Evolutionary conservation across 2,888 invertebrate genomes (phyloP).

Genomic region (Unio delphinus): DNA sequence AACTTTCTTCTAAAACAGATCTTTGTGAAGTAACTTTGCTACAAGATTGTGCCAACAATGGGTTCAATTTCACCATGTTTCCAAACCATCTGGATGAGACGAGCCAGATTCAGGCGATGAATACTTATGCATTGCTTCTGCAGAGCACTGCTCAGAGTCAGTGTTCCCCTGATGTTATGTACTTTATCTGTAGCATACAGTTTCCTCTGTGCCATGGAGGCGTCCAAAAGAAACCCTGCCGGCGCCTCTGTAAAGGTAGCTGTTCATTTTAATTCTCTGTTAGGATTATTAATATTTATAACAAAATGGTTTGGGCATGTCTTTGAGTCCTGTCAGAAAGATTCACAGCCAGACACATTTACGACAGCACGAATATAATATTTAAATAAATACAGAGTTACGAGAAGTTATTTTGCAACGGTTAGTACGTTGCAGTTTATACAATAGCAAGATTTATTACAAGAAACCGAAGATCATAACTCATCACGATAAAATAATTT

Average conservation of each 20-base stretch:
- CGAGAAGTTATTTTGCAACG: no score
- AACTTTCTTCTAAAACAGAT: conserved; percentile 13
- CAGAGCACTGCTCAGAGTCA: conserved; percentile 6
- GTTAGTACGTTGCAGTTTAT: no score
- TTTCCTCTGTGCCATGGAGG: conserved; percentile 50
- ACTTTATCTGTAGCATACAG: conserved; percentile 45
- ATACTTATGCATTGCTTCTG: conserved; percentile 25
- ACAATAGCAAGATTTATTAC: no score
- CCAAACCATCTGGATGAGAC: conserved; percentile 40
- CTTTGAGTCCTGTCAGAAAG: background rate
- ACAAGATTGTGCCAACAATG: conserved; percentile 25
- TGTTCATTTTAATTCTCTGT: background rate
- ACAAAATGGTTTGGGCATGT: background rate
- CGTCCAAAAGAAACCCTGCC: conserved; percentile 38
- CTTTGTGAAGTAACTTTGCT: conserved; percentile 30
- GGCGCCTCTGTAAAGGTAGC: conserved; percentile 50
- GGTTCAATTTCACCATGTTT: conserved; percentile 31
- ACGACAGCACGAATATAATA: no score
- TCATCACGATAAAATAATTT: no score
- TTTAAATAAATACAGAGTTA: no score
- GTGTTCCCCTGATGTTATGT: conserved; percentile 32
- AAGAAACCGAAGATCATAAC: no score
- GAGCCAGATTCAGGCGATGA: conserved; percentile 7
- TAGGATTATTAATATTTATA: background rate
- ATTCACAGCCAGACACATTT: no score